Evolutionary conservation across 2,888 invertebrate genomes (phyloP), one percentile per base, ranked within the genome.

Genomic region (Drosophila borealis): DNA sequence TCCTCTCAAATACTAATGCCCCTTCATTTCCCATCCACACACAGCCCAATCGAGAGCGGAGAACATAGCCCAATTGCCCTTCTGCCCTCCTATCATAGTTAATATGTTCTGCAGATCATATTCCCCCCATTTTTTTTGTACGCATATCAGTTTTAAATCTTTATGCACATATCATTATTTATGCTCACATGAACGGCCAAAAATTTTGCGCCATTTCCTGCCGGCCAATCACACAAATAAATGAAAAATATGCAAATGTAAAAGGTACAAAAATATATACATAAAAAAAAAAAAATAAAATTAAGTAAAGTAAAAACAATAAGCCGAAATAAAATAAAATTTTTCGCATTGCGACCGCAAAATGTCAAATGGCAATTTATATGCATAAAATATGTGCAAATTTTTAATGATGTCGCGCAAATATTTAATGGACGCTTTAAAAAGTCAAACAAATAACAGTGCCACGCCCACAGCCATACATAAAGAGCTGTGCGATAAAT

Each of bases 321-420:
- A 42, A 57, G 37, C 17, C 29, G 19, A 57, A 65, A 69, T 57
- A 10, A 41, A 53, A 44, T 37, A 10, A 41, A 53, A 49, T 37
- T 14, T 78, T 64, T 67, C 55, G 53, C 75, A 36, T 51, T 56
- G 50, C 46, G 46, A 64, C 81, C 79, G 70, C 81, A 78, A 76
- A 80, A 81, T 41, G 79, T 49, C 81, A 79, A 79, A 80, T 81
- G 81, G 79, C 76, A 76, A 81, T 80, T 80, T 79, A 70, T 81
- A 76, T 76, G 65, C 76, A 81, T 76, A 76, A 80, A 76, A 76
- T 45, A 66, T 67, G 34, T 61, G 68, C 37, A 54, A 62, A 73
- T 73, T 70, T 76, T 77, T 80, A 78, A 80, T 78, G 77, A 78
- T 78, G 73, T 70, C 54, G 48, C 69, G 57, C 54, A 70, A 59